These are phyloP conservation scores for Callipepla californica DNA, from an alignment of 2,113 vertebrate species.

Conservation along the genomic window DNA sequence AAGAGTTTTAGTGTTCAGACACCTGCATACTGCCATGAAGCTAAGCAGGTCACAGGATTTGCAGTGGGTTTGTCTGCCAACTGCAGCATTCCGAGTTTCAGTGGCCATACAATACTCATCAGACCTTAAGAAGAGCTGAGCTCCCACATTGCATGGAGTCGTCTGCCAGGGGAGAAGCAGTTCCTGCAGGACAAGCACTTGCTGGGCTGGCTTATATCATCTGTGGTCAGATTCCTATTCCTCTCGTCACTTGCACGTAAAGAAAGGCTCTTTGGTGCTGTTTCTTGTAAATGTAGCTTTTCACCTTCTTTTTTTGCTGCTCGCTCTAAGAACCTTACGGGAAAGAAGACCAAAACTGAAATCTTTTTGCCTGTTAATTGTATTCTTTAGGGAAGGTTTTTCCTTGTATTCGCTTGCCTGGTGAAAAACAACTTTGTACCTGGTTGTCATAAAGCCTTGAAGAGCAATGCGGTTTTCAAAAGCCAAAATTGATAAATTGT, in stretches of 20 bases:
- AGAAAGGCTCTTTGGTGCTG: background rate
- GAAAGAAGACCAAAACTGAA: background rate
- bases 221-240: background rate
- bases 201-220: background rate
- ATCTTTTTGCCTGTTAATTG: background rate
- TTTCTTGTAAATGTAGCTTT: background rate
- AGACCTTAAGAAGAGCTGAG: background rate
- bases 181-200: background rate
- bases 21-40: accelerated
- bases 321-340: background rate
- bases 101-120: background rate
- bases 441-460: background rate
- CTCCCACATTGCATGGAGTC: accelerated
- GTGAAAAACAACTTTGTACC: background rate
- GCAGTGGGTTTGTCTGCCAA: background rate
- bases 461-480: background rate
- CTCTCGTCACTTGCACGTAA: background rate
- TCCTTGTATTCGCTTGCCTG: background rate
- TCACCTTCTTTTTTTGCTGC: background rate
- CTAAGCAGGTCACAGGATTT: background rate
- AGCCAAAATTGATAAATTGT: background rate
- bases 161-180: accelerated
- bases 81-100: background rate
- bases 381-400: background rate
- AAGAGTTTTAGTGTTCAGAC: accelerated